These are phyloP conservation scores for Heteromyza rotundicornis DNA, from an alignment of 2,888 invertebrate genomes.

Conservation along the genomic window DNA sequence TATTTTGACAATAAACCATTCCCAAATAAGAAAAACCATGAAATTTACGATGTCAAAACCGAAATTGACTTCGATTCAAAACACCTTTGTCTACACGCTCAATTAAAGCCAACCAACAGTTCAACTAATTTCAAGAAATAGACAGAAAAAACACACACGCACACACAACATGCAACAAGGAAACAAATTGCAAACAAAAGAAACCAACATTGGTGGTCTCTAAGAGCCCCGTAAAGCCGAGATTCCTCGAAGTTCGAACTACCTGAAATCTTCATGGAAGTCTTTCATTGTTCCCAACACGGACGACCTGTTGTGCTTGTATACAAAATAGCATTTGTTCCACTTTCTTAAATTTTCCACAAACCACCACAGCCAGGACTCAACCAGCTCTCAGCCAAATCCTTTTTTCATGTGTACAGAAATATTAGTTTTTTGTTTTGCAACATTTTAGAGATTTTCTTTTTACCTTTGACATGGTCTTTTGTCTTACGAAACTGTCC, in stretches of 20 bases:
- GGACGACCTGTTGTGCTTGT: slow-evolving; percentile 23
- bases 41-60: slow-evolving; percentile 34
- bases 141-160: no score
- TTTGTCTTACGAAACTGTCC: no score
- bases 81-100: slow-evolving; percentile 20
- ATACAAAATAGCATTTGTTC: slow-evolving; percentile 22
- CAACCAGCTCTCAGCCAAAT: neutral
- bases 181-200: slow-evolving; percentile 3
- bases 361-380: neutral
- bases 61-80: slow-evolving; percentile 24
- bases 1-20: slow-evolving; percentile 20
- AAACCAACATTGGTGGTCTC: slow-evolving; percentile 24
- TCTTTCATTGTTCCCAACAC: no score
- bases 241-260: no score
- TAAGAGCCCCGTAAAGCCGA: neutral
- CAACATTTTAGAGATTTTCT: no score
- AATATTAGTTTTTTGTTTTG: neutral
- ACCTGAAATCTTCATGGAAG: no score
- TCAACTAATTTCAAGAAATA: no score
- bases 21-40: slow-evolving; percentile 19
- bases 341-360: slow-evolving; percentile 20
- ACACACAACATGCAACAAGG: no score
- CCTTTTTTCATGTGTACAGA: no score
- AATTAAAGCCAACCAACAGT: no score
- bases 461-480: no score